phyloP scores from a whole-genome alignment of 2,797 vertebrate genomes.

The Neomorphus geoffroyi region DNA sequence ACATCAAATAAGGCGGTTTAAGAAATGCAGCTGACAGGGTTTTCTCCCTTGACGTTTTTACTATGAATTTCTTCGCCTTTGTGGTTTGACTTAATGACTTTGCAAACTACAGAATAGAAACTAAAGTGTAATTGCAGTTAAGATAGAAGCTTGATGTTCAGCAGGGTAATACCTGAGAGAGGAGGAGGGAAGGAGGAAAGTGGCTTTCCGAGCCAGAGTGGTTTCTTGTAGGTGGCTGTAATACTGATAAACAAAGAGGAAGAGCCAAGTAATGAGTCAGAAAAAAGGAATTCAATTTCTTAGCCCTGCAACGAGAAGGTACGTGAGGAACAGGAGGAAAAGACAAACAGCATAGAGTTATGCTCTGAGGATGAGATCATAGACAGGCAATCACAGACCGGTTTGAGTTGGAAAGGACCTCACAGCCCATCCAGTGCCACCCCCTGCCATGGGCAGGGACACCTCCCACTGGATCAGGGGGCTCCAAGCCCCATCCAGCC shows the following conservation, averaged over 20 bases:
- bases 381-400: too few species aligned
- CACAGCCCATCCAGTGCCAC: too few species aligned
- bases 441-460: too few species aligned
- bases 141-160: neutral
- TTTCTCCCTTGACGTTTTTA: neutral
- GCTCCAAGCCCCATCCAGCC: too few species aligned
- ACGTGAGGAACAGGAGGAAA: constrained; percentile 8
- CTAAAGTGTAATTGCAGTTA: neutral
- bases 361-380: neutral
- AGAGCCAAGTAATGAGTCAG: constrained; percentile 23
- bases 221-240: neutral
- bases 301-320: neutral
- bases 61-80: neutral
- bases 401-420: too few species aligned
- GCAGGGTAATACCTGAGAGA: neutral
- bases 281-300: constrained; percentile 47
- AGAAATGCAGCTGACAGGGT: neutral
- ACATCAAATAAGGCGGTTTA: neutral
- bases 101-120: neutral
- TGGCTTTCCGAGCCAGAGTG: neutral
- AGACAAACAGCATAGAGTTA: constrained; percentile 11
- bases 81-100: neutral
- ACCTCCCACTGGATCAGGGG: too few species aligned
- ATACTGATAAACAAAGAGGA: constrained; percentile 21
- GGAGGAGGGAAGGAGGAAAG: neutral